Conservation (phyloP, 2,797 vertebrate species). For the Poeciliopsis turneri region DNA sequence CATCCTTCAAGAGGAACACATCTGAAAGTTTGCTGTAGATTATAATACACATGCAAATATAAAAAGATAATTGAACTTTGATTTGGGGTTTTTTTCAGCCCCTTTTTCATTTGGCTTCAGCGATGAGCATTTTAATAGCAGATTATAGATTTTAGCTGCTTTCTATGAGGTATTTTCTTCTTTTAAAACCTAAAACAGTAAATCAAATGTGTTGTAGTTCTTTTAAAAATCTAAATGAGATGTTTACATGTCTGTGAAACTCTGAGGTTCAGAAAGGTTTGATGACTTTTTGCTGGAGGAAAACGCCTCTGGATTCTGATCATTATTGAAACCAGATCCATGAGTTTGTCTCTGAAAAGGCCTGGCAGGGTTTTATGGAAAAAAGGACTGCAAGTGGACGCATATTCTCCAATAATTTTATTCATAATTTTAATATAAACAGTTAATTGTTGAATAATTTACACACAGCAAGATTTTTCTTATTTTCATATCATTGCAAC, state of each 20-base stretch:
- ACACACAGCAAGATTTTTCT: slow-evolving; percentile 90
- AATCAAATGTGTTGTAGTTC: not conserved
- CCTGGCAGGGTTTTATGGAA: no score
- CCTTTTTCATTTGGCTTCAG: not conserved
- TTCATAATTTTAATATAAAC: slow-evolving; percentile 98
- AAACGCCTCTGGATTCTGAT: not conserved
- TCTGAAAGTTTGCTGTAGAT: not conserved
- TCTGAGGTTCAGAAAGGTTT: not conserved
- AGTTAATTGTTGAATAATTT: slow-evolving; percentile 96
- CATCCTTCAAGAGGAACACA: not conserved
- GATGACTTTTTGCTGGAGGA: not conserved
- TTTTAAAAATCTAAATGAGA: not conserved
- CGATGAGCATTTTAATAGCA: not conserved
- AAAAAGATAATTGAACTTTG: not conserved
- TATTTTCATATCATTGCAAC: slow-evolving; percentile 86
- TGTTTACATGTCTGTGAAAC: not conserved
- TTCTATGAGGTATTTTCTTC: not conserved
- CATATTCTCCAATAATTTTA: slow-evolving; percentile 89
- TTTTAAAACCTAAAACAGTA: not conserved
- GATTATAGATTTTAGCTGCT: not conserved
- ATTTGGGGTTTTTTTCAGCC: not conserved
- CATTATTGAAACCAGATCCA: not conserved
- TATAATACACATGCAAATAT: not conserved
- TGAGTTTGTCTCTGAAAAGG: not conserved
- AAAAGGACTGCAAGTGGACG: slow-evolving; percentile 26